Base-by-base conservation (phyloP, 1,140 invertebrate genomes). In the Delia radicum region DNA sequence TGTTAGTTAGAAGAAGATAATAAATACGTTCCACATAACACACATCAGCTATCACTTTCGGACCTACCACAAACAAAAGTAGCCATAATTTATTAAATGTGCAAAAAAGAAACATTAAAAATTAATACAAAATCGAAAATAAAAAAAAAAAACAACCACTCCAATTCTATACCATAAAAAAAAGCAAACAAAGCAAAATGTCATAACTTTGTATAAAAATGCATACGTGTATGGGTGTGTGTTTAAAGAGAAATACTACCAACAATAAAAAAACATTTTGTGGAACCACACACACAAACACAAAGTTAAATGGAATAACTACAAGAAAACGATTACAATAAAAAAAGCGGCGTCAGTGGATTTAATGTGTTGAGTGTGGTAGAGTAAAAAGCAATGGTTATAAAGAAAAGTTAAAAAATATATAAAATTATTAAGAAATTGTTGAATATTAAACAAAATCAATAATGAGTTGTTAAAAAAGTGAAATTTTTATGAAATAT, bases 341-440 rank as follows among this genome's bases (percentile, higher is more conserved):
- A 72, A 76, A 71, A 55, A 77, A 81, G 79, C 82, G 82, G 82
- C 82, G 82, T 83, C 82, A 82, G 82, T 83, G 80, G 82, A 83
- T 83, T 83, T 81, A 78, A 69, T 33, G 33, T 67, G 63, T 71
- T 46, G 71, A 31, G 21, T 65, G 26, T 28, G 69, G 55, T 5
- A 62, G 37, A n/a, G 26, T 27, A 48, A 69, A 28, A n/a, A 69
- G 33, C 46, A 67, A 31, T 28, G 24, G 28, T 31, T 29, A 21
- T 74, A 29, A 74, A 18, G 46, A 28, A 42, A 67, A 75, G 69
- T 46, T 75, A 75, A 67, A 69, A 12, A 29, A 69, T 69, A 46
- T 42, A 42, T 26, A n/a, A n/a, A n/a, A 18, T 69, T 28, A 28
- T 75, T 42, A 75, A 75, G 29, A 69, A 55, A 28, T 24, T 37